Evolutionary conservation across 2,888 invertebrate genomes (phyloP).

Genomic region (Drosophila lutescens): DNA sequence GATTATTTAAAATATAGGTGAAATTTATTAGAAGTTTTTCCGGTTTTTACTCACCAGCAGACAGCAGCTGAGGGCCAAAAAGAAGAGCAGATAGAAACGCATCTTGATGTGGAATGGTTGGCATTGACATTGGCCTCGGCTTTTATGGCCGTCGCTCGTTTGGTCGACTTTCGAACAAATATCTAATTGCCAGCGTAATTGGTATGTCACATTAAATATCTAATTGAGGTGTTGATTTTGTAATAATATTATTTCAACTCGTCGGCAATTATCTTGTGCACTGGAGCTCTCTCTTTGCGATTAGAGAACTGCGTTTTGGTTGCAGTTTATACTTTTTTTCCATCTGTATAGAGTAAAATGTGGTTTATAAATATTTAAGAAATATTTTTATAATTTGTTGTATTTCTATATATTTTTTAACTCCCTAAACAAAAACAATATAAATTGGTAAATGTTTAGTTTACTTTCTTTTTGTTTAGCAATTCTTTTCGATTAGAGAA

Average conservation of each 20-base stretch:
- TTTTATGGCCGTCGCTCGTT: conserved; percentile 50
- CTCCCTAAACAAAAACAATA: no score
- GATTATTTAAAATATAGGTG: neutral
- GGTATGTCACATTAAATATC: conserved; percentile 46
- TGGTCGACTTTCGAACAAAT: neutral
- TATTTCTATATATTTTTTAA: no score
- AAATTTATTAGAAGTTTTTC: neutral
- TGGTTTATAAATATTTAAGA: neutral
- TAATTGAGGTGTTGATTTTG: conserved; percentile 53
- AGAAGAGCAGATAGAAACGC: conserved; percentile 56
- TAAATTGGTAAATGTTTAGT: no score
- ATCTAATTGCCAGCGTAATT: conserved; percentile 51
- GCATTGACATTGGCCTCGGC: conserved; percentile 52
- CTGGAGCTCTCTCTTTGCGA: conserved; percentile 34
- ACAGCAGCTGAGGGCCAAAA: conserved; percentile 48
- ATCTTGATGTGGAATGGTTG: conserved; percentile 44
- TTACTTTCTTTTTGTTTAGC: no score
- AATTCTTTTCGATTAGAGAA: neutral
- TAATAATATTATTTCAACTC: conserved; percentile 37
- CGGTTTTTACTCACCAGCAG: conserved; percentile 42
- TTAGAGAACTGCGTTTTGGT: neutral
- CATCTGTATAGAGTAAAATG: no score
- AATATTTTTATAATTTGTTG: no score
- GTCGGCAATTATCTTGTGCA: conserved; percentile 64
- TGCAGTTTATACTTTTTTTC: neutral